Base-by-base conservation (phyloP, 2,113 vertebrate species). In the Spheniscus mendiculus region DNA sequence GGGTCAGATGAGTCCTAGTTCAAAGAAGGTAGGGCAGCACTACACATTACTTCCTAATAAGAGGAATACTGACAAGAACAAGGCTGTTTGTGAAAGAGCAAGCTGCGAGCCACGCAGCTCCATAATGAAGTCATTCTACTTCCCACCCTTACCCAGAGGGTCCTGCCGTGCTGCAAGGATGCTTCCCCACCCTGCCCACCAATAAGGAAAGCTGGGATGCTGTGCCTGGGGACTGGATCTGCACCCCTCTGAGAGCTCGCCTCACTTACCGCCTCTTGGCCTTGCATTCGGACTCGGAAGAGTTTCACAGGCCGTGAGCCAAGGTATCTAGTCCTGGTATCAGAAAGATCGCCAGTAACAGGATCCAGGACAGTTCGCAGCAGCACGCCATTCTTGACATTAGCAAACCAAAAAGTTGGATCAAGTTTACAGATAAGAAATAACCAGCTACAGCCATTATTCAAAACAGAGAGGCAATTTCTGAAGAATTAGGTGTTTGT, bases 251-350 rank as follows among this genome's bases (percentile, higher is more conserved):
- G 8, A 18, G 29, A 58, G n/a, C 29, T 73, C 2, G n/a, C 10
- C 69, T 73, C 74, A 98, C 99, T 98, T 98, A 99, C 99, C 84
- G 99, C 99, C 96, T 99, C 99, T n/a, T 99, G 99, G 86, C 99
- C 99, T 98, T 99, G 99, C 99, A 99, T 99, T 82, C 99, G 97
- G 91, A 99, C 99, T 72, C 99, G 98, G 95, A 99, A 99, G 77
- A 99, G 99, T 70, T 99, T 99, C 96, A 99, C 99, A 0, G 99
- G 99, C 62, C 99, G 98, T 3, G 99, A 99, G 5, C 99, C 99
- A 15, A 99, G 97, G 90, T 99, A 99, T 15, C 99, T 98, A 63
- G 99, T 99, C 71, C 99, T 99, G 69, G 99, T 99, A 52, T 99
- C 99, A 0, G 99, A 99, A 30, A 99, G 98, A 80, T 99, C 99